phyloP scores from a whole-genome alignment of 2,888 invertebrate species.

The Agrypnus murinus region DNA sequence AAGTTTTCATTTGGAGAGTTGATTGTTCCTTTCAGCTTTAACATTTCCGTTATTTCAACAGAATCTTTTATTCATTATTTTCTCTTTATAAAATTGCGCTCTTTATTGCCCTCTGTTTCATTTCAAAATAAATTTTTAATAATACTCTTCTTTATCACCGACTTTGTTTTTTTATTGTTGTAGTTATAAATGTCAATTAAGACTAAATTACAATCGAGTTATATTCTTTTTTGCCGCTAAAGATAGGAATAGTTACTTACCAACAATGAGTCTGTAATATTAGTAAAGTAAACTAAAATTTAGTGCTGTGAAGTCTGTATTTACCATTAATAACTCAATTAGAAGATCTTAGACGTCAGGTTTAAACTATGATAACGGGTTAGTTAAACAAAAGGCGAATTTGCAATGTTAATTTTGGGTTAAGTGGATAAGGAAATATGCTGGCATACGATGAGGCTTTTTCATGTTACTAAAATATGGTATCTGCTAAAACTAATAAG shows the following conservation, averaged over 20 bases:
- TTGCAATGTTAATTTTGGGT: constrained; percentile 44
- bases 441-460: too few species aligned
- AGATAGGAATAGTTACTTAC: background rate
- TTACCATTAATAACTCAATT: constrained; percentile 47
- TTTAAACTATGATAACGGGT: constrained; percentile 46
- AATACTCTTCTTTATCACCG: constrained; percentile 29
- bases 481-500: too few species aligned
- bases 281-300: constrained; percentile 33
- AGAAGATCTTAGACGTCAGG: constrained; percentile 38
- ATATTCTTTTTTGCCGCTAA: constrained; percentile 5
- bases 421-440: constrained; percentile 23
- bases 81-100: constrained; percentile 38
- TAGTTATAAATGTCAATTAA: constrained; percentile 12
- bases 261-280: constrained; percentile 7
- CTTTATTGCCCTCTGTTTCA: constrained; percentile 29
- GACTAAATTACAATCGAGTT: background rate
- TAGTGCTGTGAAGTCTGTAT: constrained; percentile 36
- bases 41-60: constrained; percentile 35
- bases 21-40: constrained; percentile 40
- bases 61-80: constrained; percentile 40
- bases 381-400: constrained; percentile 42
- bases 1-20: constrained; percentile 38
- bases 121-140: constrained; percentile 36
- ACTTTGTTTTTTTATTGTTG: constrained; percentile 17
- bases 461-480: too few species aligned